Conservation (phyloP, 2,888 invertebrate genomes). For the Callimorpha dominula region DNA sequence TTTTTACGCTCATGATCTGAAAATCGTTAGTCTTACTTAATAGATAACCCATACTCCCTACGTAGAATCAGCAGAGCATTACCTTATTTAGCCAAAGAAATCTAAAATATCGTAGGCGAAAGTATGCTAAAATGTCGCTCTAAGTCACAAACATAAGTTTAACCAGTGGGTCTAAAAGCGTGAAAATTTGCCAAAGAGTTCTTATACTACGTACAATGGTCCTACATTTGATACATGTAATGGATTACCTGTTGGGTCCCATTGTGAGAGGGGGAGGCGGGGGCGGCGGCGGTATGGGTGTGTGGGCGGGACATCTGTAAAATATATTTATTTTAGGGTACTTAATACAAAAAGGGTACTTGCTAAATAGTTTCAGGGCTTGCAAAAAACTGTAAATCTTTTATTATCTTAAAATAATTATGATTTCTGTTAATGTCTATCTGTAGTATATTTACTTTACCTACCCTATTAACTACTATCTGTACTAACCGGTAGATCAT, state of each 20-base stretch:
- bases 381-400: too few relatives aligned
- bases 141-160: neutral
- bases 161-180: neutral
- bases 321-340: constrained; percentile 25
- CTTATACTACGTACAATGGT: neutral
- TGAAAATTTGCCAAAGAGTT: too few relatives aligned
- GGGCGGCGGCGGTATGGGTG: constrained; percentile 88
- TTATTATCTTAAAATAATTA: too few relatives aligned
- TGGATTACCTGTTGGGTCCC: constrained; percentile 81
- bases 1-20: neutral
- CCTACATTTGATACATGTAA: neutral
- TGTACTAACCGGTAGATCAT: too few relatives aligned
- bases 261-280: constrained; percentile 86
- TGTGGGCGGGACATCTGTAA: constrained; percentile 87
- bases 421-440: too few relatives aligned
- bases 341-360: neutral
- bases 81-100: neutral
- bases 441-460: too few relatives aligned
- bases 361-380: too few relatives aligned
- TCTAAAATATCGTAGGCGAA: neutral
- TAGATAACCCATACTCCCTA: neutral
- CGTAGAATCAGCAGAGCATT: neutral
- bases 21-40: neutral
- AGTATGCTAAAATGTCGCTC: neutral
- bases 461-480: too few relatives aligned